Evolutionary conservation across 2,113 vertebrate species (phyloP).

Genomic region (Ochotona princeps): DNA sequence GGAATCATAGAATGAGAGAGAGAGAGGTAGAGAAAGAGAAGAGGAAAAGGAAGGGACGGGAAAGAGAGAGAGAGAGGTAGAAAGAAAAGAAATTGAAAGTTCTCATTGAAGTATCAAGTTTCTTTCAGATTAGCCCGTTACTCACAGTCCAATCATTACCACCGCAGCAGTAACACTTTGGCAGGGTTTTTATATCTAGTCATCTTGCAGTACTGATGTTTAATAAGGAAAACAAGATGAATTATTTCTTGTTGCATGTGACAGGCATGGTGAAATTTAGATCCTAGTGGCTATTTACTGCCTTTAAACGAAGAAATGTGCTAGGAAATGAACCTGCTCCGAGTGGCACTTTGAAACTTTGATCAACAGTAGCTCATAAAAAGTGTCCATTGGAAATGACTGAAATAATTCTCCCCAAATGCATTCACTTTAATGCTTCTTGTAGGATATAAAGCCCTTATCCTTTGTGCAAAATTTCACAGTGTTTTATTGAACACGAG

Average conservation of each 20-base stretch:
- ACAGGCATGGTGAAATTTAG: conserved; percentile 51
- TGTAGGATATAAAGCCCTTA: conserved; percentile 42
- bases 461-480: conserved; percentile 51
- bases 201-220: conserved; percentile 47
- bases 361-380: conserved; percentile 71
- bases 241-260: conserved; percentile 63
- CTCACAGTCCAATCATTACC: neutral
- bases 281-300: conserved; percentile 76
- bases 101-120: neutral
- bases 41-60: neutral
- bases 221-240: conserved; percentile 73
- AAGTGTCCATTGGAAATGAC: conserved; percentile 55
- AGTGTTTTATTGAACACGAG: conserved; percentile 50
- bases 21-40: no score
- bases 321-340: conserved; percentile 66
- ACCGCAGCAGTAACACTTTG: neutral
- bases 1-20: accelerated
- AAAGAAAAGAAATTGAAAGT: accelerated
- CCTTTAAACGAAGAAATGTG: conserved; percentile 66
- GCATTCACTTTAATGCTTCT: conserved; percentile 60
- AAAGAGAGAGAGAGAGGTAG: neutral
- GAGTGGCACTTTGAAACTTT: conserved; percentile 68
- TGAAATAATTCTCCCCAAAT: conserved; percentile 70
- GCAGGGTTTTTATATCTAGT: conserved; percentile 50
- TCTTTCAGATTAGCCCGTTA: neutral